A percentile compares a stretch with the other conserved stretches of the same genome.
Conservation (phyloP, 1,140 invertebrate species). For the Trachelipus rathkii region DNA sequence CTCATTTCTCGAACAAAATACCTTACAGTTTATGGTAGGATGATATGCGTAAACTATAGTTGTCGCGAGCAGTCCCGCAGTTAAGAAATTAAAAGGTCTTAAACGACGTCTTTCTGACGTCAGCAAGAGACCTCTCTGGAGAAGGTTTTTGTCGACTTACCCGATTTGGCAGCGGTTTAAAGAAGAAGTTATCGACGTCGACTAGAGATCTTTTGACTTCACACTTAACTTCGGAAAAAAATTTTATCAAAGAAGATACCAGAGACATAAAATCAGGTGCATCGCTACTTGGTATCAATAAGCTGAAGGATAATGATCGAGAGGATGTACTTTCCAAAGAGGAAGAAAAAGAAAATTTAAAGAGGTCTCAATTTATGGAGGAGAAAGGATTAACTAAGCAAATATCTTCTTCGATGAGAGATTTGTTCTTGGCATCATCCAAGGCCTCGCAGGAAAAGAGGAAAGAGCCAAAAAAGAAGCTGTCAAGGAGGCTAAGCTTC, state of each 20-base stretch:
- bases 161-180: constrained; percentile 26
- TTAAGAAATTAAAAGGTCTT: not conserved
- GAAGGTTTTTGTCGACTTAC: constrained; percentile 25
- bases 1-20: too few species aligned
- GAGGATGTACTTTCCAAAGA: not conserved
- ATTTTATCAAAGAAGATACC: not conserved
- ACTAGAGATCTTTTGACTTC: constrained; percentile 14
- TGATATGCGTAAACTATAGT: too few species aligned
- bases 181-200: constrained; percentile 23
- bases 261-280: not conserved
- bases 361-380: not conserved
- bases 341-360: not conserved
- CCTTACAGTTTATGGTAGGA: too few species aligned
- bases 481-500: not conserved
- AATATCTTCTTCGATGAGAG: not conserved
- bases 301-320: not conserved
- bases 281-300: not conserved
- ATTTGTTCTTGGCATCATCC: not conserved
- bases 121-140: constrained; percentile 8
- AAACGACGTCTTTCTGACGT: not conserved
- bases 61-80: not conserved
- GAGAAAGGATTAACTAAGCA: not conserved
- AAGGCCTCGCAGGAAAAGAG: not conserved
- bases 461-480: not conserved
- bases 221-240: not conserved